phyloP scores from a whole-genome alignment of 2,888 invertebrate genomes.

The Spilarctia lutea region DNA sequence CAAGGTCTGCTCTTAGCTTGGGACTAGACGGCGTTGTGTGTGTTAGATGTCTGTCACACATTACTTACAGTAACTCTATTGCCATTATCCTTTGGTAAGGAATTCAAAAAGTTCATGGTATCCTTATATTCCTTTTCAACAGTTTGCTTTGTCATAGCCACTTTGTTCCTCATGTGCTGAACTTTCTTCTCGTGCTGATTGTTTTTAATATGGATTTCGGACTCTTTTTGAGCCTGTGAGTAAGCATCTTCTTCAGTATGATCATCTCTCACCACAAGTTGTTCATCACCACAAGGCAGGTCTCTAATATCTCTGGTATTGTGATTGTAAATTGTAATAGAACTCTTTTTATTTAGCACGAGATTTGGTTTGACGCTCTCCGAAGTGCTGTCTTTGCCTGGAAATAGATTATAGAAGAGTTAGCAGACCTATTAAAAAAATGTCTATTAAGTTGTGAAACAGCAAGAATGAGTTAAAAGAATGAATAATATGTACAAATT shows the following conservation, averaged over 20 bases:
- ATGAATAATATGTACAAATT: neutral
- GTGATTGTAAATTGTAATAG: slow-evolving; percentile 77
- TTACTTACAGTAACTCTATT: slow-evolving; percentile 70
- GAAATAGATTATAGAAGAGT: slow-evolving; percentile 38
- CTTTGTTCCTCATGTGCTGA: slow-evolving; percentile 69
- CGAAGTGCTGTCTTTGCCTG: slow-evolving; percentile 54
- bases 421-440: neutral
- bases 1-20: too few species aligned
- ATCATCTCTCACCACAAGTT: slow-evolving; percentile 66
- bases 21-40: too few species aligned
- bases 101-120: slow-evolving; percentile 77
- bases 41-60: too few species aligned
- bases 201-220: slow-evolving; percentile 44
- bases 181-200: slow-evolving; percentile 61
- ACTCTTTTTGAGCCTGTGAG: slow-evolving; percentile 72
- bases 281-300: slow-evolving; percentile 58
- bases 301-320: slow-evolving; percentile 69
- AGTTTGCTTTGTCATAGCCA: slow-evolving; percentile 89
- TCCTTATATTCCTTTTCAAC: slow-evolving; percentile 81
- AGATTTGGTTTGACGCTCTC: slow-evolving; percentile 57
- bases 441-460: neutral
- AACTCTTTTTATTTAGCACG: slow-evolving; percentile 57
- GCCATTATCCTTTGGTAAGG: slow-evolving; percentile 69
- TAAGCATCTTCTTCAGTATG: slow-evolving; percentile 74
- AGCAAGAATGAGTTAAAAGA: neutral